Evolutionary conservation across 2,888 invertebrate genomes (phyloP), one percentile per base, ranked within the genome.

Genomic region (Drosophila prolongata): DNA sequence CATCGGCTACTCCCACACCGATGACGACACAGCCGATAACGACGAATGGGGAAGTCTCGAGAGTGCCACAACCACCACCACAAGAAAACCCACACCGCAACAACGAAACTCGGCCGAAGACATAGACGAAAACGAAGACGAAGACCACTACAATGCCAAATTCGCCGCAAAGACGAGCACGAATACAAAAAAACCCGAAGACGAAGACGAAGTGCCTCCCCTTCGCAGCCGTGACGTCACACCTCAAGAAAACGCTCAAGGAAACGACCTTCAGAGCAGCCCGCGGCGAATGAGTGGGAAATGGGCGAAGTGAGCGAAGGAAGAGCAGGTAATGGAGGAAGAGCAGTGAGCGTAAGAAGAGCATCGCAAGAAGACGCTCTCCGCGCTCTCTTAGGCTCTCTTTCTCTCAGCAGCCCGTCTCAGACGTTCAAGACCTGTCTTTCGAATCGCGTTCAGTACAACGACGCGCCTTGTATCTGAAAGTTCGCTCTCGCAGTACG

Each of bases 221-320:
- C 90, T 87, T 47, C 65, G 47, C 19, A 61, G 38, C 54, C 50
- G 43, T 30, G 54, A 57, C 69, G 81, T 60, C 75, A 67, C 52
- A 50, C 49, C 65, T 24, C 87, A 84, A 87, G 87, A 80, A 61
- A 61, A 53, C 66, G 55, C 90, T 81, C 78, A 86, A 88, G 80
- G 82, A 87, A 80, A 87, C 89, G 83, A 90, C 89, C 87, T 90
- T 89, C 90, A 78, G 10, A 30, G 46, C 27, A 27, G 46, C 27
- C 46, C 4, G 42, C 16, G 13, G 47, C 42, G 57, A 75, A 65
- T 65, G 72, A 64, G 73, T 52, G 55, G n/a, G 56, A 40, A 49
- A 24, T 19, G 58, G 43, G 54, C 35, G 13, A 65, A 52, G 16
- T 43, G 49, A 42, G 49, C 57, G 11, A 24, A 30, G 54, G 56